A percentile compares a stretch with the other conserved stretches of the same genome.
Evolutionary conservation across 2,797 vertebrate species (phyloP).

Genomic region (Allobates femoralis): DNA sequence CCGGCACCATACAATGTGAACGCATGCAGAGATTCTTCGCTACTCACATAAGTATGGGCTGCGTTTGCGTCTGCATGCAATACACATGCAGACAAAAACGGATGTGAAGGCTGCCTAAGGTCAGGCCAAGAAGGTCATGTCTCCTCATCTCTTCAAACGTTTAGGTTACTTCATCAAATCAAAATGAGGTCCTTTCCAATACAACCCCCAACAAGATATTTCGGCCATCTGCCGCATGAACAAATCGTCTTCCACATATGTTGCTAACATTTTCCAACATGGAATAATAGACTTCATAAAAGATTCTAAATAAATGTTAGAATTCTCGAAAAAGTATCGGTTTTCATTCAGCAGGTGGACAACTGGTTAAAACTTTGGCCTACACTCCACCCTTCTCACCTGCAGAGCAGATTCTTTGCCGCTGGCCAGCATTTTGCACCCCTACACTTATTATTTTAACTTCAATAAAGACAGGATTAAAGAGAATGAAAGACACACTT

Average conservation of each 20-base stretch:
- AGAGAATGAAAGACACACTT: slow-evolving; percentile 56
- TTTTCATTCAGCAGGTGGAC: background rate
- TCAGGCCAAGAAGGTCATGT: background rate
- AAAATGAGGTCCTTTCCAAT: background rate
- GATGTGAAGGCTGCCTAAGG: too few species aligned
- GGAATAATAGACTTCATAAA: background rate
- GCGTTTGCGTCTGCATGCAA: too few species aligned
- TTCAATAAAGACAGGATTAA: slow-evolving; percentile 59
- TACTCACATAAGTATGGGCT: too few species aligned
- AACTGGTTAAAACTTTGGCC: slow-evolving; percentile 38
- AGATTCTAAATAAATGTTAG: background rate
- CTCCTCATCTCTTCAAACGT: background rate
- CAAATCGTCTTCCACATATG: background rate
- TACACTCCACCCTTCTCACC: slow-evolving; percentile 36
- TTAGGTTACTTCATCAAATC: background rate
- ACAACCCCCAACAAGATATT: background rate
- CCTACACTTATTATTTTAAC: slow-evolving; percentile 57
- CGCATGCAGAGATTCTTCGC: too few species aligned
- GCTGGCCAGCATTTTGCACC: slow-evolving; percentile 49
- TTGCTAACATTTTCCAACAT: background rate
- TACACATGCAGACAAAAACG: too few species aligned
- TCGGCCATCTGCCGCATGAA: background rate
- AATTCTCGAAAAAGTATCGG: background rate
- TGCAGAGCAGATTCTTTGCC: slow-evolving; percentile 52
- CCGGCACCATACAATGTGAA: too few species aligned